Evolutionary conservation across 2,888 invertebrate species (phyloP).

Genomic region (Apoda limacodes): DNA sequence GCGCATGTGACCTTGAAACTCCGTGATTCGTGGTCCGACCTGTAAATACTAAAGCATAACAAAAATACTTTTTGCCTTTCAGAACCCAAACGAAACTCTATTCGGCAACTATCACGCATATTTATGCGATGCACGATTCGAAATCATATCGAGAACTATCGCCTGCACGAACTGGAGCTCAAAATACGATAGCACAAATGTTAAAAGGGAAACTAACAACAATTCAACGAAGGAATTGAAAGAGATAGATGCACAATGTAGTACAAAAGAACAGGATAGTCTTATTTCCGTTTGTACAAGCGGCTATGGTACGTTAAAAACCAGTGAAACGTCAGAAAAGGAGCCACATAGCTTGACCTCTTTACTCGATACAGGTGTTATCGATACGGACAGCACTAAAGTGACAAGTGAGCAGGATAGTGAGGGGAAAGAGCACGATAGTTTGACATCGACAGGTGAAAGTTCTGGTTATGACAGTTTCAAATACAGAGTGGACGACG

Average conservation of each 20-base stretch:
- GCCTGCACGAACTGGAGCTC: conserved; percentile 86
- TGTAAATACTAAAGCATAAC: no score
- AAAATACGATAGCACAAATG: conserved; percentile 76
- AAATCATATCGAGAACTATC: conserved; percentile 78
- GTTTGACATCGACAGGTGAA: conserved; percentile 77
- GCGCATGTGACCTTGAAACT: no score
- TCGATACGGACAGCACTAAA: conserved; percentile 13
- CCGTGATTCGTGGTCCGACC: no score
- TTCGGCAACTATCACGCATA: conserved; percentile 89
- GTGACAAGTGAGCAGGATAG: conserved; percentile 16
- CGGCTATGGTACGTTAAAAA: conserved; percentile 51
- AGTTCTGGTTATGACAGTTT: conserved; percentile 85
- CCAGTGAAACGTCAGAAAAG: conserved; percentile 41
- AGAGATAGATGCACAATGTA: conserved; percentile 34
- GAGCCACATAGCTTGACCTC: conserved; percentile 49
- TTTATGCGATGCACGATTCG: conserved; percentile 84
- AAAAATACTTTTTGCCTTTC: conserved; percentile 22
- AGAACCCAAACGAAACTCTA: conserved; percentile 74
- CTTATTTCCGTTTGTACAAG: conserved; percentile 53
- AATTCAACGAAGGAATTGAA: conserved; percentile 40
- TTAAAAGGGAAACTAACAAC: conserved; percentile 48
- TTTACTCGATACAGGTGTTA: conserved; percentile 26
- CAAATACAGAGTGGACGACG: conserved; percentile 68
- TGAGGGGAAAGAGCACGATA: conserved; percentile 60
- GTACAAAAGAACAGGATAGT: conserved; percentile 50